phyloP scores from a whole-genome alignment of 2,888 invertebrate genomes.

The Agrotis ipsilon region DNA sequence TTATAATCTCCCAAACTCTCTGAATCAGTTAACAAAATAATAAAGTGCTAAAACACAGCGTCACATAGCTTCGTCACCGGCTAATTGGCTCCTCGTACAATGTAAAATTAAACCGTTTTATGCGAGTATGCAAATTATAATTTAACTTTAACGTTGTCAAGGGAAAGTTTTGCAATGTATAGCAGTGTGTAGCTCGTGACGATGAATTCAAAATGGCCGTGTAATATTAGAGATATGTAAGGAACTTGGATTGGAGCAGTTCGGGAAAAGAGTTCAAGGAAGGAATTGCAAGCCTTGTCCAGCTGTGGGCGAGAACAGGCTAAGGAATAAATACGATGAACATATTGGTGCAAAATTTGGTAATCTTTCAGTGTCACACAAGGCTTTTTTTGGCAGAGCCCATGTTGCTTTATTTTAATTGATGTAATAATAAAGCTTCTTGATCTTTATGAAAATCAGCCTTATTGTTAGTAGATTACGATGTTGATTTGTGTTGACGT shows the following conservation, averaged over 20 bases:
- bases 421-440: no score
- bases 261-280: no score
- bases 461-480: neutral
- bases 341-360: no score
- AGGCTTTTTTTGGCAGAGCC: no score
- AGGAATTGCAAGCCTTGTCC: no score
- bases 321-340: no score
- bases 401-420: no score
- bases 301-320: no score
- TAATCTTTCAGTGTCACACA: no score
- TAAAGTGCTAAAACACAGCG: conserved; percentile 41
- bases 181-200: conserved; percentile 20
- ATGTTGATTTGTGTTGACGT: neutral
- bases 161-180: conserved; percentile 48
- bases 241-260: no score
- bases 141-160: conserved; percentile 57
- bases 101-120: conserved; percentile 63
- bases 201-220: conserved; percentile 45
- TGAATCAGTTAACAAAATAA: conserved; percentile 37
- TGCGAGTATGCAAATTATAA: conserved; percentile 62
- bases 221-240: conserved; percentile 9
- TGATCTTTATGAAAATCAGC: no score
- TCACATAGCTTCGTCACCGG: conserved; percentile 23
- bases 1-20: neutral
- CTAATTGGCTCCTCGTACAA: conserved; percentile 51